Conservation (phyloP, 2,113 vertebrate genomes). For the Junco hyemalis region DNA sequence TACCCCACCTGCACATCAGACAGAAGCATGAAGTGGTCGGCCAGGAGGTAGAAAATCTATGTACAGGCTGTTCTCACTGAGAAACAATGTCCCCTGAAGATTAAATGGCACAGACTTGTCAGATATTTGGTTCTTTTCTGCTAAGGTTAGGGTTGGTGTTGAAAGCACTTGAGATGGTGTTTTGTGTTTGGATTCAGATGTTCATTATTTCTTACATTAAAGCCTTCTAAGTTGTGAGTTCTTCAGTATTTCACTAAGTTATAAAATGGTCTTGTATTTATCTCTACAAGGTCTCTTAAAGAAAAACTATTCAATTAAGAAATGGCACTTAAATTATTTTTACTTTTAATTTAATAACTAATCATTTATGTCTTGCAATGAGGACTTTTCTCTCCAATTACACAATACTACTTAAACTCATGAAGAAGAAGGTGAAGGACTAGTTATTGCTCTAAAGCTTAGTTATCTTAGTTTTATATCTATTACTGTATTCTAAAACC, state of each 20-base stretch:
- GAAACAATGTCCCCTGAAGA: not conserved
- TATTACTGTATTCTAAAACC: not conserved
- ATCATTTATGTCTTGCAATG: not conserved
- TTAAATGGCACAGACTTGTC: not conserved
- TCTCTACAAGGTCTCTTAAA: not conserved
- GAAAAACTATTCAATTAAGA: not conserved
- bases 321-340: not conserved
- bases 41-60: not conserved
- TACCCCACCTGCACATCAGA: not conserved
- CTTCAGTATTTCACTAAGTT: not conserved
- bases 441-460: not conserved
- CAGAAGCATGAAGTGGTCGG: not conserved
- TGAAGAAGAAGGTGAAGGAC: not conserved
- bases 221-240: not conserved
- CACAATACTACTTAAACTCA: not conserved
- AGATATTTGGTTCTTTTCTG: not conserved
- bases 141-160: not conserved
- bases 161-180: not conserved
- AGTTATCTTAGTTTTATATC: not conserved
- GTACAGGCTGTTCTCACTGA: not conserved
- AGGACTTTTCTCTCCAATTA: not conserved
- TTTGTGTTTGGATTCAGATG: not conserved
- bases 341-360: not conserved
- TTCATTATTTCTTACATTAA: not conserved
- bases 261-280: not conserved